phyloP scores from a whole-genome alignment of 2,797 vertebrate species.

The Limosa lapponica region DNA sequence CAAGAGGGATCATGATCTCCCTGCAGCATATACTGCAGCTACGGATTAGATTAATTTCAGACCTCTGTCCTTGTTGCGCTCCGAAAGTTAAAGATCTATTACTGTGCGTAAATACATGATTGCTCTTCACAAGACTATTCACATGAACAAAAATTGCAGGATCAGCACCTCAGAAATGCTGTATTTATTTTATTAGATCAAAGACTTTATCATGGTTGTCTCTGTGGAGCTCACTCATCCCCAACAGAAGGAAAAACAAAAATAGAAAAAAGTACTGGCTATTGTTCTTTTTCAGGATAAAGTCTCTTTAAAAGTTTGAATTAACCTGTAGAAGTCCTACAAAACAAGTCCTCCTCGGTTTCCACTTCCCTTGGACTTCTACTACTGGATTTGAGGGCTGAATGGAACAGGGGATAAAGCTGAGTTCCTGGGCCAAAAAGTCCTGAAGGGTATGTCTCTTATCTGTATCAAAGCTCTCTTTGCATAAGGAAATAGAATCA shows the following conservation, averaged over 20 bases:
- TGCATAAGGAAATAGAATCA: background rate
- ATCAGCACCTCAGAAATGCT: conserved; percentile 8
- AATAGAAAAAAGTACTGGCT: background rate
- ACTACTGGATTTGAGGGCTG: background rate
- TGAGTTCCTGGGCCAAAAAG: background rate
- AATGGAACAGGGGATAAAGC: background rate
- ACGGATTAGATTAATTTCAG: background rate
- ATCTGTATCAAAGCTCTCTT: background rate
- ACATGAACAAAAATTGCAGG: background rate
- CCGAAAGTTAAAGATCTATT: conserved; percentile 4
- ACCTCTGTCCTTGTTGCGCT: background rate
- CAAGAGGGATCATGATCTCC: background rate
- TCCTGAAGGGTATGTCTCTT: background rate
- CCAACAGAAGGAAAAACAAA: background rate
- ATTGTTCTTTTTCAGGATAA: background rate
- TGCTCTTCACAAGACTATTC: background rate
- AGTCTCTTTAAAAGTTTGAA: background rate
- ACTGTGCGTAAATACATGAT: background rate
- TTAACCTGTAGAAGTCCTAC: background rate
- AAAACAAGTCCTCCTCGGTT: background rate
- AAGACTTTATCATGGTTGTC: conserved; percentile 1
- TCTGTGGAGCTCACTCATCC: background rate
- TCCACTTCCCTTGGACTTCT: background rate
- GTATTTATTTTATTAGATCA: conserved; percentile 48
- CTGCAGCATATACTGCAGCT: background rate